Evolutionary conservation across 2,113 vertebrate genomes (phyloP), one percentile per base, ranked within the genome.

Genomic region (Mesocricetus auratus): DNA sequence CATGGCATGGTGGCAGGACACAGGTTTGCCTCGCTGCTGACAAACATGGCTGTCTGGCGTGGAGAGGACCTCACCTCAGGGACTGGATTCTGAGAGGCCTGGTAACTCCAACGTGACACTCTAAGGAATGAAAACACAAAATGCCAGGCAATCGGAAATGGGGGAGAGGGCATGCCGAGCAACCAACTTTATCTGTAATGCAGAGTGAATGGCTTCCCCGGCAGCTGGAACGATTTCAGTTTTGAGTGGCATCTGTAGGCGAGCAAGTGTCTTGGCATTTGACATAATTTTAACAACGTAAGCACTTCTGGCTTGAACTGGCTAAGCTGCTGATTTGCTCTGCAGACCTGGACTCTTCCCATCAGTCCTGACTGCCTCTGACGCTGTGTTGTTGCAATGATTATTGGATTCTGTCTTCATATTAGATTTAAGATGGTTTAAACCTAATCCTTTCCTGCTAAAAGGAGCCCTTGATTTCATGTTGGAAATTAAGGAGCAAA

Each of bases 31-130:
- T 8, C 9, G 4, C 29, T 11, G 47, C 53, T 7, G 81, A 56
- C 1, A 53, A 36, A 15, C n/a, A 5, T 24, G 39, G 1, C 12
- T 19, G 56, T 79, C 2, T 69, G 42, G 19, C 47, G 58, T 0
- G 0, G 10, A 62, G 21, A 33, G 53, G 0, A 5, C 75, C 6
- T 19, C 33, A 33, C 24, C 53, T 10, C 1, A 60, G 45, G 15
- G 58, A 60, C 22, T 60, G 31, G 50, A 7, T 11, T 39, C n/a
- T n/a, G 26, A 0, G 24, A 16, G 73, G 71, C 21, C 31, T 64
- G 11, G 16, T 62, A 58, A 50, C 15, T 21, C 89, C 56, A 73
- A 11, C 1, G 0, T 47, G 26, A 87, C 66, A 16, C 2, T 21
- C 29, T 2, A 47, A 93, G 42, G 33, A 71, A 88, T 2, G 9